phyloP scores from a whole-genome alignment of 2,888 invertebrate genomes.

The Scelioninae gen. 2 region DNA sequence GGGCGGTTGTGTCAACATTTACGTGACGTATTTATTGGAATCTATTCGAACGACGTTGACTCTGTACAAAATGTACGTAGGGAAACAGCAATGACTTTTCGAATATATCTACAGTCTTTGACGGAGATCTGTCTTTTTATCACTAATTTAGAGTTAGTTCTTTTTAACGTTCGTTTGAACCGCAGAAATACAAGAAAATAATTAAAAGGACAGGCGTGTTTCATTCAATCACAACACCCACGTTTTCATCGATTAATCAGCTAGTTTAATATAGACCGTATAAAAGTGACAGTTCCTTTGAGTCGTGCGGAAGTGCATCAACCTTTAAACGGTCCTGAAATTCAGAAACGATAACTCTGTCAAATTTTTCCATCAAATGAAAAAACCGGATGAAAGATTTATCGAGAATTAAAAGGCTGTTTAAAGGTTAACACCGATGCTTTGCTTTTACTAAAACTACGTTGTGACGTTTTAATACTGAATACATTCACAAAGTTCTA shows the following conservation, averaged over 20 bases:
- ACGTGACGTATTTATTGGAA: conserved; percentile 1
- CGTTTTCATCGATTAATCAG: not conserved
- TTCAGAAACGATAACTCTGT: no score
- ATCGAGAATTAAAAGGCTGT: no score
- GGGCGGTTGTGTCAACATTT: conserved; percentile 15
- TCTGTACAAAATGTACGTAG: conserved; percentile 37
- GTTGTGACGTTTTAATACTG: conserved; percentile 18
- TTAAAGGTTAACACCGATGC: no score
- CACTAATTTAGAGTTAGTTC: conserved; percentile 47
- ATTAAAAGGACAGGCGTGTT: conserved; percentile 13
- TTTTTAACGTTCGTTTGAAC: conserved; percentile 33
- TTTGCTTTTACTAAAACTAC: conserved; percentile 15
- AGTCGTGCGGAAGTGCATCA: not conserved
- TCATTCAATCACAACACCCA: conserved; percentile 5
- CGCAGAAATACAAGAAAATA: conserved; percentile 31
- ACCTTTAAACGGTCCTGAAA: conserved; percentile 1
- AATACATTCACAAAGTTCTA: conserved; percentile 8
- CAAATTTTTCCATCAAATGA: no score
- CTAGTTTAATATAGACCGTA: conserved; percentile 24
- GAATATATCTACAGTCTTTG: conserved; percentile 12
- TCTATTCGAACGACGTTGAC: conserved; percentile 19
- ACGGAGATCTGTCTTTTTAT: conserved; percentile 8
- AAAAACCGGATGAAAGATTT: no score
- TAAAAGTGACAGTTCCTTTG: conserved; percentile 20
- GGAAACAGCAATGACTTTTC: conserved; percentile 8